A percentile compares a stretch with the other conserved stretches of the same genome.
Evolutionary conservation across 2,888 invertebrate genomes (phyloP).

Genomic region (Papilio protenor): DNA sequence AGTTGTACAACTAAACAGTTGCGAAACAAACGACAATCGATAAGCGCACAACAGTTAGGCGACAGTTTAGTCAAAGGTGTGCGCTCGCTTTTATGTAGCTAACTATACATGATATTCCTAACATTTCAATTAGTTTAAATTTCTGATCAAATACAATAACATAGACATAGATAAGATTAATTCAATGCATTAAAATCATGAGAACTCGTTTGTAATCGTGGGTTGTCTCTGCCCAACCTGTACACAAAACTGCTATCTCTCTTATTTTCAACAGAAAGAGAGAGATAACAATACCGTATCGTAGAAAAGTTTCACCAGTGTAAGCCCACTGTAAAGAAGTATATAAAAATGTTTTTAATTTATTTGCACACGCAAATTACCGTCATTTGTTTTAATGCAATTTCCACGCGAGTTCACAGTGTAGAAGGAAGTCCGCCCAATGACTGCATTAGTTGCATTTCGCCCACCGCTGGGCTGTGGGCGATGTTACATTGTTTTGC

Average conservation of each 20-base stretch:
- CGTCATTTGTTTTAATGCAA: conserved; percentile 21
- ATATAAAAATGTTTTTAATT: neutral
- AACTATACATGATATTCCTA: neutral
- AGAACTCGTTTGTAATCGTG: neutral
- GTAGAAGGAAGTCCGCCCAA: conserved; percentile 49
- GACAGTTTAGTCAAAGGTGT: too few species aligned
- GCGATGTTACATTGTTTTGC: conserved; percentile 22
- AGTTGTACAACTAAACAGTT: too few species aligned
- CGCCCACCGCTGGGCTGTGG: neutral
- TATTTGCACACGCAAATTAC: conserved; percentile 10
- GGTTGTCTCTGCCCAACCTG: neutral
- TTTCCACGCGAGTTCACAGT: conserved; percentile 29
- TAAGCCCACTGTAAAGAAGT: neutral
- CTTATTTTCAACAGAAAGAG: neutral
- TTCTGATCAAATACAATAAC: neutral
- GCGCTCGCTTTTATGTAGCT: too few species aligned
- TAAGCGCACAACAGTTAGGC: too few species aligned
- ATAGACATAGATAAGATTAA: neutral
- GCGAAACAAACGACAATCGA: too few species aligned
- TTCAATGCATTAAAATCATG: neutral
- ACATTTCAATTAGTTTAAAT: neutral
- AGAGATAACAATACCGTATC: neutral
- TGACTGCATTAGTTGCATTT: conserved; percentile 44
- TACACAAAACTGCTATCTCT: neutral
- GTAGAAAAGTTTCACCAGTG: neutral